These are phyloP conservation scores for Ictalurus punctatus DNA, from an alignment of 2,113 vertebrate species.

Conservation along the genomic window DNA sequence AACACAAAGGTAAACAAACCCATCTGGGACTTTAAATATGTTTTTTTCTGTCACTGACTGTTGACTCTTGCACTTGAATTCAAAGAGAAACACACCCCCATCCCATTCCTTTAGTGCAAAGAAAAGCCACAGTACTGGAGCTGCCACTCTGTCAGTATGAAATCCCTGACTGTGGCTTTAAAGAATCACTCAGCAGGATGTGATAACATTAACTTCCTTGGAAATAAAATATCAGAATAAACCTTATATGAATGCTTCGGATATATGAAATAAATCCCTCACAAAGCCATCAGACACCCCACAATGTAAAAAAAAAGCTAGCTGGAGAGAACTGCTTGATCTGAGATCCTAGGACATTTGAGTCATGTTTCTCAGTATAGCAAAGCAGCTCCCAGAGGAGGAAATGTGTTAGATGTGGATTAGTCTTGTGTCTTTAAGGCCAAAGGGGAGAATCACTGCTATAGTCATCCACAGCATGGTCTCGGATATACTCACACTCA, in stretches of 20 bases:
- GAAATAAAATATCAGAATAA: slow-evolving; percentile 24
- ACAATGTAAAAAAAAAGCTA: background rate
- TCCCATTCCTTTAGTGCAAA: background rate
- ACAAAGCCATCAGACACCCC: background rate
- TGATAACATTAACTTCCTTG: background rate
- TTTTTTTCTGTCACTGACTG: background rate
- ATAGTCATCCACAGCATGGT: slow-evolving; percentile 1
- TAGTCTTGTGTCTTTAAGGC: slow-evolving; percentile 49
- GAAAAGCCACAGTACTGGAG: background rate
- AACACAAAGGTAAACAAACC: slow-evolving; percentile 29
- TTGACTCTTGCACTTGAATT: slow-evolving; percentile 25
- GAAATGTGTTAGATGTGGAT: slow-evolving; percentile 52
- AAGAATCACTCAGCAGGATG: slow-evolving; percentile 27
- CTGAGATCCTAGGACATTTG: slow-evolving; percentile 42
- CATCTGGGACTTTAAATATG: slow-evolving; percentile 10
- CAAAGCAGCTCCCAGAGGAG: slow-evolving; percentile 36
- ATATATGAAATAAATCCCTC: slow-evolving; percentile 22
- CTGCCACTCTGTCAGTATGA: slow-evolving; percentile 10
- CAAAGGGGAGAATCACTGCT: slow-evolving; percentile 38
- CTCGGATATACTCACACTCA: slow-evolving; percentile 22
- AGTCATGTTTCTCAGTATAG: slow-evolving; percentile 39
- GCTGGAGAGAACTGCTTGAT: slow-evolving; percentile 12
- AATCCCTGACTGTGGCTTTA: slow-evolving; percentile 32
- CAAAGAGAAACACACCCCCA: background rate
- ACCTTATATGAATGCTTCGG: slow-evolving; percentile 6